Conservation (phyloP, 2,797 vertebrate genomes). For the Florisuga fusca region DNA sequence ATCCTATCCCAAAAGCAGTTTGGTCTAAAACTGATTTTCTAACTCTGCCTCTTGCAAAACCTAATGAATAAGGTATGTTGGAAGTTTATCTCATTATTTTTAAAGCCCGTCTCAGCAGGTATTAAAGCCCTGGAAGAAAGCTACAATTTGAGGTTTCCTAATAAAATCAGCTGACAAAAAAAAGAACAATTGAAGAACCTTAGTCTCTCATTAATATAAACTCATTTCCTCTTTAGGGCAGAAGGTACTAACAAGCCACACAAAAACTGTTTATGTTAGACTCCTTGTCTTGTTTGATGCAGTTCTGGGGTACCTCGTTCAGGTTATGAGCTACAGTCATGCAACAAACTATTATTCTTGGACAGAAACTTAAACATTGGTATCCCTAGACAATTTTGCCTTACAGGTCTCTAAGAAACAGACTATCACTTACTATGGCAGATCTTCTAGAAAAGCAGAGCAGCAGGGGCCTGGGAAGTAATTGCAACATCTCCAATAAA, state of each 20-base stretch:
- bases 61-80: background rate
- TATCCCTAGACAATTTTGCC: background rate
- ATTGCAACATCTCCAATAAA: background rate
- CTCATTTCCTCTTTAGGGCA: background rate
- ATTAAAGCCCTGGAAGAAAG: background rate
- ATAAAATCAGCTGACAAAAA: background rate
- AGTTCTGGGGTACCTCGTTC: background rate
- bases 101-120: background rate
- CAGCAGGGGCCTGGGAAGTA: background rate
- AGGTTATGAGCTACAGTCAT: background rate
- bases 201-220: background rate
- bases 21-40: background rate
- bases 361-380: background rate
- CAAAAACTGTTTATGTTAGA: background rate
- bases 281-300: background rate
- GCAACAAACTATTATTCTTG: background rate
- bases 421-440: background rate
- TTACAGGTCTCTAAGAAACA: background rate
- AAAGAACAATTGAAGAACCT: background rate
- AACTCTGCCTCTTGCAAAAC: background rate
- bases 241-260: background rate
- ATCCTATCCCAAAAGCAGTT: background rate
- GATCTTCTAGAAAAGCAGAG: background rate
- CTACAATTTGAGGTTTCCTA: background rate
- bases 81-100: background rate